phyloP scores from a whole-genome alignment of 1,140 invertebrate species.

The Akabosia matsudoensis region DNA sequence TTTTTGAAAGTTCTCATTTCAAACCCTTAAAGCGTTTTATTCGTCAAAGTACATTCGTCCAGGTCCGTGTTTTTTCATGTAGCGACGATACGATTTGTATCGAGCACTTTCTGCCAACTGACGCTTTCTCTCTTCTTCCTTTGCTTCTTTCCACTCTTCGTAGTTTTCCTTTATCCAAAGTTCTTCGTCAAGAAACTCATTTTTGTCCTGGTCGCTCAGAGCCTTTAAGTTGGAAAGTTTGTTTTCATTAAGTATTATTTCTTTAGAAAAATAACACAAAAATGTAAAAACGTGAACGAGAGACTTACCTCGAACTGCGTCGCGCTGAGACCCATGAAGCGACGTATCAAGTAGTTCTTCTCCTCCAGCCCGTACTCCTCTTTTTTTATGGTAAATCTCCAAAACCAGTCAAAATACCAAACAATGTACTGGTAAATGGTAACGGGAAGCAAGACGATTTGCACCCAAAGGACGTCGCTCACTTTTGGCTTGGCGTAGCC shows the following conservation, averaged over 20 bases:
- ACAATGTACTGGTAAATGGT: conserved; percentile 63
- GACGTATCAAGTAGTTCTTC: conserved; percentile 77
- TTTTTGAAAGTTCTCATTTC: too few species aligned
- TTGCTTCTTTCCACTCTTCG: conserved; percentile 69
- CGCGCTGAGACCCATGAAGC: conserved; percentile 64
- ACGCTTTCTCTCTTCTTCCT: conserved; percentile 77
- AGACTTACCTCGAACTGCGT: conserved; percentile 59
- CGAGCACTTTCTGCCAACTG: conserved; percentile 72
- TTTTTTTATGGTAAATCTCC: conserved; percentile 71
- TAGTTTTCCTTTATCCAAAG: conserved; percentile 80
- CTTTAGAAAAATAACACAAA: conserved; percentile 21
- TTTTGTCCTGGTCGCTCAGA: conserved; percentile 68
- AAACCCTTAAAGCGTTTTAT: conserved; percentile 51
- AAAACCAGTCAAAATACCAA: conserved; percentile 76
- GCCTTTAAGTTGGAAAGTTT: too few species aligned
- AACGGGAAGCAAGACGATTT: conserved; percentile 73
- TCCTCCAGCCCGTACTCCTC: conserved; percentile 76
- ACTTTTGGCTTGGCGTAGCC: conserved; percentile 78
- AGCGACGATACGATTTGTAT: conserved; percentile 74
- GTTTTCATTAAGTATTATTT: too few species aligned
- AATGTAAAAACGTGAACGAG: conserved; percentile 6
- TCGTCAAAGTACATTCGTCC: conserved; percentile 77
- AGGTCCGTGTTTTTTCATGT: conserved; percentile 74
- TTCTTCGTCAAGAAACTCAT: conserved; percentile 69
- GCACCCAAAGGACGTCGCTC: conserved; percentile 74